Percentiles rank a stretch among this genome's conserved stretches.
These are phyloP conservation scores for Akabosia matsudoensis DNA, from an alignment of 1,140 invertebrate genomes.

Conservation along the genomic window DNA sequence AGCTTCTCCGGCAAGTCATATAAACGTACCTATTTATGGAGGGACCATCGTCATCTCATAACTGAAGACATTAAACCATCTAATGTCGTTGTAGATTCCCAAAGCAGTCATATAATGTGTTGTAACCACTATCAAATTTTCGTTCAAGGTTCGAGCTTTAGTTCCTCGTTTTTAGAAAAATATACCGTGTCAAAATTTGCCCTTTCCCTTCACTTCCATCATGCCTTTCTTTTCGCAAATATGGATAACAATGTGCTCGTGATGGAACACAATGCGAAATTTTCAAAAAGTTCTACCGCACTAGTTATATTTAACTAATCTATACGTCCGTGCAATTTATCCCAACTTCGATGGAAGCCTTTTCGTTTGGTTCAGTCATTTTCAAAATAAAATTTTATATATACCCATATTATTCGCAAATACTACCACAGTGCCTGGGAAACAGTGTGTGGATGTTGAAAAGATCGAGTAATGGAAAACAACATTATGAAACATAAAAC, in stretches of 20 bases:
- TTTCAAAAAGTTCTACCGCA: no score
- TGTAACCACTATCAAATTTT: no score
- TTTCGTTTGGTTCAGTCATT: no score
- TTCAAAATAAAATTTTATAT: no score
- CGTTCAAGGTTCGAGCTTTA: neutral
- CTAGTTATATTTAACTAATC: neutral
- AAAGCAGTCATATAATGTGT: no score
- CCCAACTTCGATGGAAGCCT: no score
- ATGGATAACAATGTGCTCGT: no score
- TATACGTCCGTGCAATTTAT: neutral
- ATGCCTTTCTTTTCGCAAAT: neutral
- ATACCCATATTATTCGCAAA: no score
- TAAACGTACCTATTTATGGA: neutral
- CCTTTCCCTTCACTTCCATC: neutral
- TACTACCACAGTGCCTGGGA: neutral
- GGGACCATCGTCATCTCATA: neutral
- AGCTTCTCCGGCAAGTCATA: no score
- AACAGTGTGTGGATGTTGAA: neutral
- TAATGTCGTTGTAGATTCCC: no score
- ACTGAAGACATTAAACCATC: no score
- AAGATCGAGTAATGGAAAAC: constrained; percentile 6
- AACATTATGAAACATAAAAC: constrained; percentile 5
- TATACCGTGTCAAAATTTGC: constrained; percentile 3
- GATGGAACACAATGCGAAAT: no score
- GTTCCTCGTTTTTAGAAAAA: neutral